These are phyloP conservation scores for Antheraea mylitta DNA, from an alignment of 1,140 invertebrate genomes.

Conservation along the genomic window DNA sequence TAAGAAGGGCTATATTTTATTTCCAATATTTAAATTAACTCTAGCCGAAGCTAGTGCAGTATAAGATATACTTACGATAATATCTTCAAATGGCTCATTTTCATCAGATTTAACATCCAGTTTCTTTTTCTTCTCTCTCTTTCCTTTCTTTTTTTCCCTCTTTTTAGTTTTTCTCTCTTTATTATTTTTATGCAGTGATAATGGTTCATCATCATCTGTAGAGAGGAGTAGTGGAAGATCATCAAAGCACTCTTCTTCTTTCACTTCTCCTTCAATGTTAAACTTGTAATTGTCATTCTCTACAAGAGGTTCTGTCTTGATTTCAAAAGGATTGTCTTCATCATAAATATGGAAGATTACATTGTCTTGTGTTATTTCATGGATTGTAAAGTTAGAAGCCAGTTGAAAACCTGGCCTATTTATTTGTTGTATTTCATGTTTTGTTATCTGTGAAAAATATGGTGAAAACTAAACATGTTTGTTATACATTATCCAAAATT, in stretches of 20 bases:
- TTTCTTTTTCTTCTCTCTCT: conserved; percentile 10
- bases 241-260: conserved; percentile 18
- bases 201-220: conserved; percentile 24
- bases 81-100: conserved; percentile 8
- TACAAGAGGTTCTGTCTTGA: conserved; percentile 2
- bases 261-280: conserved; percentile 4
- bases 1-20: no score
- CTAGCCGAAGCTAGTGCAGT: no score
- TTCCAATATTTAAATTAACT: no score
- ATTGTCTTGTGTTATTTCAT: conserved; percentile 5
- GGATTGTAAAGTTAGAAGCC: not conserved
- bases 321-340: not conserved
- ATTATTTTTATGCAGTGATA: conserved; percentile 13
- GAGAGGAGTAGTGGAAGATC: not conserved
- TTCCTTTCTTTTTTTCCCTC: conserved; percentile 6
- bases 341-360: not conserved
- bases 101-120: conserved; percentile 4
- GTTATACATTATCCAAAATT: no score
- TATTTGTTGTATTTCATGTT: not conserved
- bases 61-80: not conserved
- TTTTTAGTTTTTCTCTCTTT: conserved; percentile 12
- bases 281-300: not conserved
- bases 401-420: not conserved
- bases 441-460: conserved; percentile 8
- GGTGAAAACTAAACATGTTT: no score